These are phyloP conservation scores for Sebastolobus alascanus DNA, from an alignment of 2,797 vertebrate species.

Conservation along the genomic window DNA sequence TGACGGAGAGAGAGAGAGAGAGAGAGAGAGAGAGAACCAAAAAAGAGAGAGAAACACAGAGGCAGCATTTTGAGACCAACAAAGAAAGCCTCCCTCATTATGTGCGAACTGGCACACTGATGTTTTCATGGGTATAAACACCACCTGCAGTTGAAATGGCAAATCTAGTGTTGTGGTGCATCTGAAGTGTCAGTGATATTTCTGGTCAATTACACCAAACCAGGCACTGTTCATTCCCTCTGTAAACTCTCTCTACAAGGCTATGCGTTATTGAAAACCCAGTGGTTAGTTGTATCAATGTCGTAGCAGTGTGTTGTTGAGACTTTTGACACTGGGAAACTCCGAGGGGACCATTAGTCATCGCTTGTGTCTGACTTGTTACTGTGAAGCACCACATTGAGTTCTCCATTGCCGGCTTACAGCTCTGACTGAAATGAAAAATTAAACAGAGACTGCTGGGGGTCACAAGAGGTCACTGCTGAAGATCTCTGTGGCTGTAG, in stretches of 20 bases:
- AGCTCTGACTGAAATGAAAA: slow-evolving; percentile 27
- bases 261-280: slow-evolving; percentile 55
- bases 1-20: slow-evolving; percentile 32
- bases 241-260: slow-evolving; percentile 36
- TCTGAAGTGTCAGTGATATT: slow-evolving; percentile 53
- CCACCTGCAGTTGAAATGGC: not conserved
- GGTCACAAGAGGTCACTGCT: slow-evolving; percentile 17
- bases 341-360: slow-evolving; percentile 27
- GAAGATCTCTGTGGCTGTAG: not conserved
- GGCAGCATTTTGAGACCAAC: slow-evolving; percentile 46
- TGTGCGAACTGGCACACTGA: slow-evolving; percentile 30
- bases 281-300: slow-evolving; percentile 30
- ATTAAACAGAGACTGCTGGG: slow-evolving; percentile 8
- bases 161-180: slow-evolving; percentile 10
- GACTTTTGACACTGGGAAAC: slow-evolving; percentile 38
- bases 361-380: slow-evolving; percentile 33
- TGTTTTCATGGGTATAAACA: slow-evolving; percentile 28
- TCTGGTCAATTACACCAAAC: slow-evolving; percentile 40
- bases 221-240: slow-evolving; percentile 24
- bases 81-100: slow-evolving; percentile 54
- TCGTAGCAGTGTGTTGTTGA: slow-evolving; percentile 43
- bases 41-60: slow-evolving; percentile 31
- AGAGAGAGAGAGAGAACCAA: slow-evolving; percentile 6
- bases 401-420: slow-evolving; percentile 37
- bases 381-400: slow-evolving; percentile 27